Evolutionary conservation across 1,140 invertebrate genomes (phyloP).

Genomic region (Rhopalosiphum maidis): DNA sequence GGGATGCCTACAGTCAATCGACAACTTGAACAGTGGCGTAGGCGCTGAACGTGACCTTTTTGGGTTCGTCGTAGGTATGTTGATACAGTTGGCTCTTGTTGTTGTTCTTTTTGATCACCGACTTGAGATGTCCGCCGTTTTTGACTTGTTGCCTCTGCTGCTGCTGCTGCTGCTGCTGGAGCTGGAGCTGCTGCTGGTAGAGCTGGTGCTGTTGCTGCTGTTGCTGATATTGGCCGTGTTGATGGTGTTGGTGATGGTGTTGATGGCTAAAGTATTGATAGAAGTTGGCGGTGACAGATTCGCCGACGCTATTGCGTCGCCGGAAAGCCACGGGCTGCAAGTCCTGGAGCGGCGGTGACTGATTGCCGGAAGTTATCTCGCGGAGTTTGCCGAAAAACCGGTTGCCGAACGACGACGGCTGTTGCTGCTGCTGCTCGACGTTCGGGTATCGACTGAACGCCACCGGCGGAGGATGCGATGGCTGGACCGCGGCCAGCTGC

Average conservation of each 20-base stretch:
- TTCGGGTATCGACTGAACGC: conserved; percentile 39
- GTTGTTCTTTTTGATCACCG: conserved; percentile 60
- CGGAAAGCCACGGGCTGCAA: conserved; percentile 37
- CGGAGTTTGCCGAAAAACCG: conserved; percentile 60
- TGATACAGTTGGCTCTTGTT: conserved; percentile 51
- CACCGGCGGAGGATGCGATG: conserved; percentile 10
- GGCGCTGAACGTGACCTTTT: conserved; percentile 62
- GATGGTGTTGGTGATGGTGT: neutral
- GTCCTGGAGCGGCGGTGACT: conserved; percentile 6
- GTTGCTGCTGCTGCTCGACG: neutral
- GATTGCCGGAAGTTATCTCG: conserved; percentile 58
- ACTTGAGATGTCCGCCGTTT: conserved; percentile 59
- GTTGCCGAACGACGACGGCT: conserved; percentile 56
- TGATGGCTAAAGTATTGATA: conserved; percentile 51
- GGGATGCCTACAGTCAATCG: conserved; percentile 48
- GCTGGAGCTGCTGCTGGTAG: neutral
- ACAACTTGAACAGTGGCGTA: conserved; percentile 61
- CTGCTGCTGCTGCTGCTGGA: neutral
- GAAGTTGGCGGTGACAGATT: conserved; percentile 56
- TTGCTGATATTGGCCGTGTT: neutral
- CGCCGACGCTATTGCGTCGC: conserved; percentile 59
- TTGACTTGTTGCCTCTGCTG: conserved; percentile 6
- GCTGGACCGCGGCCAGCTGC: neutral
- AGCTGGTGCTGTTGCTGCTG: neutral
- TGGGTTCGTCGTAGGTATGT: conserved; percentile 60